phyloP scores from a whole-genome alignment of 2,797 vertebrate species.

The Strix occidentalis region DNA sequence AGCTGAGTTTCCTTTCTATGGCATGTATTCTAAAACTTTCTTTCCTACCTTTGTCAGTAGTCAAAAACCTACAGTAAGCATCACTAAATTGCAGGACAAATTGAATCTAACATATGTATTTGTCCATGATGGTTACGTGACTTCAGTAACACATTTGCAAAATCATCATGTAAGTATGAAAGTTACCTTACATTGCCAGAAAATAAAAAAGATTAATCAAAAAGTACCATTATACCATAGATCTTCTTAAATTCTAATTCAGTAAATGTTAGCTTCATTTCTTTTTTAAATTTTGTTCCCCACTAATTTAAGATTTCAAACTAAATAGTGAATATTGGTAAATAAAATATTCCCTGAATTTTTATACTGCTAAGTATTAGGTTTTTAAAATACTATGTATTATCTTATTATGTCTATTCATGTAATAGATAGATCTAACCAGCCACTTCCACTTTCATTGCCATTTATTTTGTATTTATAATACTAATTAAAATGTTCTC shows the following conservation, averaged over 20 bases:
- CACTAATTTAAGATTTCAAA: neutral
- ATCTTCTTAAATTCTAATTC: neutral
- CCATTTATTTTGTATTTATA: neutral
- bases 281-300: neutral
- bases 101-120: neutral
- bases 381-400: neutral
- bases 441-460: neutral
- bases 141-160: neutral
- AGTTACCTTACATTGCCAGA: neutral
- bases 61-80: neutral
- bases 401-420: neutral
- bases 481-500: neutral
- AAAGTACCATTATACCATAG: neutral
- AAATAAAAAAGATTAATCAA: neutral
- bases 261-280: neutral
- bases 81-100: neutral
- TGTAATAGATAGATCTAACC: neutral
- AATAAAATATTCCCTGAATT: neutral
- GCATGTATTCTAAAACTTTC: neutral
- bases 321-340: neutral
- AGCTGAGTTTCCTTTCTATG: neutral
- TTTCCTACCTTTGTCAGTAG: neutral
- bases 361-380: neutral
- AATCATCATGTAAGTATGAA: neutral
- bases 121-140: accelerated